These are phyloP conservation scores for Siniperca obscura DNA, from an alignment of 2,797 vertebrate species.

Conservation along the genomic window DNA sequence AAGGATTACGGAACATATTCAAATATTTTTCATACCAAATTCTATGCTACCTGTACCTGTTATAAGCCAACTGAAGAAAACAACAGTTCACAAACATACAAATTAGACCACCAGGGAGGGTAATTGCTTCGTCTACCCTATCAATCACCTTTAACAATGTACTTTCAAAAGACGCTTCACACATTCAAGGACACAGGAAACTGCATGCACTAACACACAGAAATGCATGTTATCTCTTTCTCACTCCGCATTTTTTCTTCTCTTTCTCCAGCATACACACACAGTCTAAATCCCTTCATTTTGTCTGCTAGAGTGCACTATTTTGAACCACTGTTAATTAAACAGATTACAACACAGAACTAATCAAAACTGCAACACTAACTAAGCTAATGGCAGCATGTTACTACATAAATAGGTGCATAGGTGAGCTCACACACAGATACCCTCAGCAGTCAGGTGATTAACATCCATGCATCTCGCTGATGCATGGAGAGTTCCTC, in stretches of 20 bases:
- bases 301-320: neutral
- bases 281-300: constrained; percentile 9
- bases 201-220: constrained; percentile 25
- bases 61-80: constrained; percentile 56
- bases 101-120: constrained; percentile 69
- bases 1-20: constrained; percentile 43
- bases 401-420: constrained; percentile 33
- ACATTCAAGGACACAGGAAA: constrained; percentile 59
- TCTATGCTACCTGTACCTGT: constrained; percentile 40
- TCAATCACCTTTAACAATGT: constrained; percentile 51
- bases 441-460: constrained; percentile 30
- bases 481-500: constrained; percentile 54
- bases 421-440: neutral
- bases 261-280: neutral
- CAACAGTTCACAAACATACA: constrained; percentile 61
- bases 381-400: constrained; percentile 41
- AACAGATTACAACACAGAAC: constrained; percentile 55
- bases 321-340: constrained; percentile 55
- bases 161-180: constrained; percentile 47
- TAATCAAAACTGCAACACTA: constrained; percentile 48
- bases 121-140: constrained; percentile 55
- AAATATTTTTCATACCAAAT: constrained; percentile 56
- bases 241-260: neutral
- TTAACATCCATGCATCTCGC: constrained; percentile 57
- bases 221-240: constrained; percentile 28